A percentile compares a stretch with the other conserved stretches of the same genome.
phyloP scores from a whole-genome alignment of 2,113 vertebrate genomes.

The Oreochromis aureus region DNA sequence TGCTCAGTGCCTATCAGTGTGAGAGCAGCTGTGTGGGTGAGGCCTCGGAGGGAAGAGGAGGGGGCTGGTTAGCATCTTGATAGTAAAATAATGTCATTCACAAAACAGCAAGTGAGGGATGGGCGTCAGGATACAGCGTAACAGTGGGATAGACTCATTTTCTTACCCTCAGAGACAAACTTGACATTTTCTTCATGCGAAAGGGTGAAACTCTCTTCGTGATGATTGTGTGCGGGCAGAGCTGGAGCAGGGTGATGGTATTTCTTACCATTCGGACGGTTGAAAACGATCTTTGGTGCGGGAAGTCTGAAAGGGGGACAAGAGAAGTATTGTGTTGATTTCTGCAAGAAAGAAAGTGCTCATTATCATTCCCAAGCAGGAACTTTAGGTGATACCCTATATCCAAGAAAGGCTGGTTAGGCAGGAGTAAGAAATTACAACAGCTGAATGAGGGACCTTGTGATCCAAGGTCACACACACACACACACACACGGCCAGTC shows the following conservation, averaged over 20 bases:
- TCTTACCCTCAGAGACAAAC: conserved; percentile 83
- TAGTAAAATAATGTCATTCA: conserved; percentile 17
- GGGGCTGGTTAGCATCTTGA: neutral
- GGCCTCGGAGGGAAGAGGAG: neutral
- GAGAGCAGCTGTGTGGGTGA: conserved; percentile 57
- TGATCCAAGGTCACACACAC: conserved; percentile 76
- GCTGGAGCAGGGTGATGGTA: conserved; percentile 56
- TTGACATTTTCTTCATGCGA: conserved; percentile 89
- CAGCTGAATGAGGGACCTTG: conserved; percentile 54
- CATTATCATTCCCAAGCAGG: neutral
- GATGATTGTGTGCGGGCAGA: conserved; percentile 49
- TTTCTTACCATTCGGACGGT: conserved; percentile 83
- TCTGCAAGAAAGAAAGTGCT: neutral
- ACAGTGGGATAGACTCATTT: neutral
- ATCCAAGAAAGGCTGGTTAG: neutral
- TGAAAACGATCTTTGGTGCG: conserved; percentile 85
- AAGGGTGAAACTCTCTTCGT: conserved; percentile 78
- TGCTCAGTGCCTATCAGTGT: conserved; percentile 43
- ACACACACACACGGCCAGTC: neutral
- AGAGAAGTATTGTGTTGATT: neutral
- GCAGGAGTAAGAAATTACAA: neutral
- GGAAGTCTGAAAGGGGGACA: conserved; percentile 48
- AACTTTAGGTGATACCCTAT: neutral
- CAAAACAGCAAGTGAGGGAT: neutral
- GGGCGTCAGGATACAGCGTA: neutral